Conservation (phyloP, 2,797 vertebrate species). For the Amblyopsis hoosieri region DNA sequence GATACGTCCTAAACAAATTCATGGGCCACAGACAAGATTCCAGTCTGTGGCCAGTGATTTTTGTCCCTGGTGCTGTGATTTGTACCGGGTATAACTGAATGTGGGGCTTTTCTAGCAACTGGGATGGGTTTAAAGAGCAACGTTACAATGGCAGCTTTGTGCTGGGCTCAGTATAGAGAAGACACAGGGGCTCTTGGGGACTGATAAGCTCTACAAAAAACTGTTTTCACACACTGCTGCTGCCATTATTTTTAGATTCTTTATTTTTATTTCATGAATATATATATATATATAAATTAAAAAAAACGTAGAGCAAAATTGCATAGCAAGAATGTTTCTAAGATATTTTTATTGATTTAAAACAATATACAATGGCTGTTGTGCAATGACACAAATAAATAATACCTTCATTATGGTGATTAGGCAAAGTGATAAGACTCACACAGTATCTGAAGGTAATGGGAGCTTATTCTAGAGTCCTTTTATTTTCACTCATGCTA, state of each 20-base stretch:
- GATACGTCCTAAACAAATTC: conserved; percentile 66
- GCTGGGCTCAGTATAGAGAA: conserved; percentile 60
- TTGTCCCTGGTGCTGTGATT: conserved; percentile 69
- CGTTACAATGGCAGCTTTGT: conserved; percentile 77
- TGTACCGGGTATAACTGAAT: conserved; percentile 63
- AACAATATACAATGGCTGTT: conserved; percentile 2
- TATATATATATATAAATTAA: conserved; percentile 3
- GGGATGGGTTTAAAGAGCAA: conserved; percentile 70
- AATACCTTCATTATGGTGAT: background rate
- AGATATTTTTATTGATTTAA: no score
- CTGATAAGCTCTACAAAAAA: conserved; percentile 48
- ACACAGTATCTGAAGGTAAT: conserved; percentile 37
- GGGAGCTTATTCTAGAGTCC: conserved; percentile 19
- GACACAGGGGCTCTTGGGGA: conserved; percentile 60
- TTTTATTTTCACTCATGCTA: conserved; percentile 65
- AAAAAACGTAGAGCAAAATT: conserved; percentile 17
- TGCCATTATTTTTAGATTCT: conserved; percentile 43
- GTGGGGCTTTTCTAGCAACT: conserved; percentile 60
- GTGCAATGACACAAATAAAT: conserved; percentile 5
- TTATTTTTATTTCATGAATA: background rate
- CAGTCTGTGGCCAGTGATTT: conserved; percentile 78
- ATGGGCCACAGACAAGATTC: conserved; percentile 65
- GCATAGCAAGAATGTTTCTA: no score
- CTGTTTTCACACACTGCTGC: conserved; percentile 47
- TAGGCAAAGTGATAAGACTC: conserved; percentile 12